phyloP scores from a whole-genome alignment of 2,888 invertebrate species.

The Yponomeuta cagnagella region DNA sequence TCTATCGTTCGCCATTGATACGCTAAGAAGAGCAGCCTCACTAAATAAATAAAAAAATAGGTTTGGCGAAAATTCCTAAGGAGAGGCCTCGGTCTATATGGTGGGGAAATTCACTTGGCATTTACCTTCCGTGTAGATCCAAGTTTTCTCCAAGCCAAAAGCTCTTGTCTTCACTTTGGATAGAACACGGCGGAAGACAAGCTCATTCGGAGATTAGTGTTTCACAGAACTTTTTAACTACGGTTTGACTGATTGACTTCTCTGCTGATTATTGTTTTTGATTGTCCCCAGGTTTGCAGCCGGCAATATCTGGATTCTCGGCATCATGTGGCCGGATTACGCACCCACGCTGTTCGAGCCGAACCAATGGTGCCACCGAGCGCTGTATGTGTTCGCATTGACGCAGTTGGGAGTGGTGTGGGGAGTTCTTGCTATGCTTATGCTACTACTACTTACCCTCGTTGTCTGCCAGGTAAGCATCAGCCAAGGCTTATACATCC shows the following conservation, averaged over 20 bases:
- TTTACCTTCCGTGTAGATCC: not conserved
- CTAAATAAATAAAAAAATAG: too few species aligned
- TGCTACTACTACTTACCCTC: conserved; percentile 76
- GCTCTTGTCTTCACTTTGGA: not conserved
- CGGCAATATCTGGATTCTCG: conserved; percentile 87
- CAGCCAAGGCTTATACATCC: not conserved
- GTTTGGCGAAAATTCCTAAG: too few species aligned
- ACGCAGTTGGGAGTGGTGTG: conserved; percentile 84
- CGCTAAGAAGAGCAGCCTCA: too few species aligned
- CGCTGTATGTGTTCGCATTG: conserved; percentile 85
- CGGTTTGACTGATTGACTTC: too few species aligned
- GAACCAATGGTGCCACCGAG: conserved; percentile 86
- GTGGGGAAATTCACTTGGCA: not conserved
- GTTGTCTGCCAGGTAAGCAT: conserved; percentile 77
- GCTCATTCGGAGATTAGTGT: too few species aligned
- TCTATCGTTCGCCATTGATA: too few species aligned
- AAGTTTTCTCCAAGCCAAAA: not conserved
- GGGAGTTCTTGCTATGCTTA: conserved; percentile 72
- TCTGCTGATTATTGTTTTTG: too few species aligned
- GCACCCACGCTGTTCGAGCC: conserved; percentile 83
- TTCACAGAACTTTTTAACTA: too few species aligned
- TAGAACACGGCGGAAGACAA: too few species aligned
- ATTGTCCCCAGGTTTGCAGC: conserved; percentile 73
- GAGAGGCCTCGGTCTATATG: too few species aligned
- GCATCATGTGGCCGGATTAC: conserved; percentile 86